phyloP scores from a whole-genome alignment of 2,113 vertebrate species.

The Cardinalis cardinalis region DNA sequence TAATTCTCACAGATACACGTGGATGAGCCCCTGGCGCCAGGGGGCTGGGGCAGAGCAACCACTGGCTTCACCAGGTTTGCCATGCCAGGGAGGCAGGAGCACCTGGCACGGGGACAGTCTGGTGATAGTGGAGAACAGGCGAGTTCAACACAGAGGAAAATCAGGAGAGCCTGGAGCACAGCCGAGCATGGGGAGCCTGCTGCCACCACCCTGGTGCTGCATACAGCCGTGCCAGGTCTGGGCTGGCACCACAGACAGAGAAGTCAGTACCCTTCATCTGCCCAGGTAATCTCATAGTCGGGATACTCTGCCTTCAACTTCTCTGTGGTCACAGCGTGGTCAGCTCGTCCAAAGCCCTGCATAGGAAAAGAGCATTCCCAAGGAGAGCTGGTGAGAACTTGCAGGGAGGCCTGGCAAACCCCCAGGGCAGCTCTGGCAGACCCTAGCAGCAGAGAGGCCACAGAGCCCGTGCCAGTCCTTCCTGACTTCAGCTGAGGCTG shows the following conservation, averaged over 20 bases:
- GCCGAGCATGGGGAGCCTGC: rapidly evolving
- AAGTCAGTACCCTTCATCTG: slow-evolving; percentile 88
- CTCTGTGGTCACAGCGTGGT: slow-evolving; percentile 84
- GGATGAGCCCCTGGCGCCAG: background rate
- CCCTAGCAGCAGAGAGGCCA: rapidly evolving
- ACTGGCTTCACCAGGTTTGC: background rate
- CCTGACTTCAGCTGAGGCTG: background rate
- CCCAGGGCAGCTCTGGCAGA: background rate
- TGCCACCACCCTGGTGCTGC: rapidly evolving
- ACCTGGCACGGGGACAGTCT: rapidly evolving
- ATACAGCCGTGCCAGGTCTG: background rate
- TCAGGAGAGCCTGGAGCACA: background rate
- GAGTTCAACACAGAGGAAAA: background rate
- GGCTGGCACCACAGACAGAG: rapidly evolving
- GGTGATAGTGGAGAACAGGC: rapidly evolving
- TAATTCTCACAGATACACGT: slow-evolving; percentile 13
- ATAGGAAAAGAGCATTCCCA: background rate
- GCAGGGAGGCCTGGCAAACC: rapidly evolving
- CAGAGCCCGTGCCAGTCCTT: background rate
- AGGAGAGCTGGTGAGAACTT: background rate
- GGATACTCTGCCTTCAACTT: slow-evolving; percentile 86
- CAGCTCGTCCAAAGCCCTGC: slow-evolving; percentile 91
- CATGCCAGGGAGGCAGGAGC: background rate
- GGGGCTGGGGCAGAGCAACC: background rate
- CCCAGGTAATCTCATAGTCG: slow-evolving; percentile 89